Evolutionary conservation across 1,140 invertebrate genomes (phyloP).

Genomic region (Drosophila insularis): DNA sequence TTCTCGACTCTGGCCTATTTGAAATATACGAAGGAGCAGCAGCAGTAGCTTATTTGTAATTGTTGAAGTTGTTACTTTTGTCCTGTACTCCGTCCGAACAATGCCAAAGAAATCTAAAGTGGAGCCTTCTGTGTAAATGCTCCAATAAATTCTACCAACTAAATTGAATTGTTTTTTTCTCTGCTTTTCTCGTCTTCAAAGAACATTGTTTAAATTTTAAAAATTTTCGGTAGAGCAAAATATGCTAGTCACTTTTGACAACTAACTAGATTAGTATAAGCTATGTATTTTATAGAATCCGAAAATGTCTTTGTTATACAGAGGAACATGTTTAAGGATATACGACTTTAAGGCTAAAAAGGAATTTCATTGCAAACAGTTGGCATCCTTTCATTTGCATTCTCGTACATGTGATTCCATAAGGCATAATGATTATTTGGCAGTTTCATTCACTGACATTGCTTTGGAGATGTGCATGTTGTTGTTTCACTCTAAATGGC

Average conservation of each 20-base stretch:
- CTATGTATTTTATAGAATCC: background rate
- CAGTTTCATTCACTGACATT: background rate
- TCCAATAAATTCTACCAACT: slow-evolving; percentile 15
- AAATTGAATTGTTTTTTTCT: background rate
- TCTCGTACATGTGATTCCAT: background rate
- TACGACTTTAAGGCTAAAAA: background rate
- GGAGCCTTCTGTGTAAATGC: slow-evolving; percentile 8
- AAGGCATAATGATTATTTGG: background rate
- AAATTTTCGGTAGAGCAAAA: background rate
- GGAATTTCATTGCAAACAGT: background rate
- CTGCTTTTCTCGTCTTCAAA: background rate
- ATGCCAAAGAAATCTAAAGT: slow-evolving; percentile 28
- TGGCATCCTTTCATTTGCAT: background rate
- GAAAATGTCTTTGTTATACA: background rate
- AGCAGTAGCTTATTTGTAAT: slow-evolving; percentile 56
- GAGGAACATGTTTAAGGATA: background rate
- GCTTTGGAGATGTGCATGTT: background rate
- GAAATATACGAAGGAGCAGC: slow-evolving; percentile 48
- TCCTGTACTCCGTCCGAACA: slow-evolving; percentile 11
- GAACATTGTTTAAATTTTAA: background rate
- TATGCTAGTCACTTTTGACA: background rate
- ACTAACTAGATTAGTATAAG: background rate
- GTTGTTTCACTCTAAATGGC: slow-evolving; percentile 3
- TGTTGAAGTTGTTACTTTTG: slow-evolving; percentile 34
- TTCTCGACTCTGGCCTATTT: slow-evolving; percentile 53